These are phyloP conservation scores for Portevinia maculata DNA, from an alignment of 2,888 invertebrate genomes.

Conservation along the genomic window DNA sequence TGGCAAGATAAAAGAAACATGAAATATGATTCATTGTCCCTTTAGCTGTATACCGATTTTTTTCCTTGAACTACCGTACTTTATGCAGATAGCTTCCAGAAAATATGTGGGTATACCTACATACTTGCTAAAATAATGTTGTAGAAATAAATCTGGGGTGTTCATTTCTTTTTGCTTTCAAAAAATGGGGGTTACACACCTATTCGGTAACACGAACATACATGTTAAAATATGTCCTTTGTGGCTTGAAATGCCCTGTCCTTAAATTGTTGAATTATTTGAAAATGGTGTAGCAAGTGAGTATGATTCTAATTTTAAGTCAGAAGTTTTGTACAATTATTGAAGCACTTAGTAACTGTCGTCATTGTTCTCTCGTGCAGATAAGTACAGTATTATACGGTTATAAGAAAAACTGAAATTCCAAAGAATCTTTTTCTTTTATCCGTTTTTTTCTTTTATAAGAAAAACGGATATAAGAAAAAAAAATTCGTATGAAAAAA, in stretches of 20 bases:
- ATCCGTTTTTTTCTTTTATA: no score
- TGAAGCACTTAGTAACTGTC: no score
- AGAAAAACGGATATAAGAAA: no score
- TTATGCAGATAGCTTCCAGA: not conserved
- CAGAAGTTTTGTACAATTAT: no score
- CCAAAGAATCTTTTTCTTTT: no score
- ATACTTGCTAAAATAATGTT: not conserved
- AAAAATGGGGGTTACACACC: not conserved
- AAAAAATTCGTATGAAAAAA: no score
- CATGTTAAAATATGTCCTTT: not conserved
- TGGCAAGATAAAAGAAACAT: not conserved
- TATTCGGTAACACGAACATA: not conserved
- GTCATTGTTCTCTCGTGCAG: no score
- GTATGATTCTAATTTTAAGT: no score
- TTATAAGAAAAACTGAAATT: no score
- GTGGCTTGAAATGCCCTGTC: not conserved
- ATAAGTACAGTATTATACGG: no score
- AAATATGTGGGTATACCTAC: not conserved
- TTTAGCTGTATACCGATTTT: not conserved
- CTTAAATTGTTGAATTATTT: not conserved
- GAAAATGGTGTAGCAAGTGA: not conserved
- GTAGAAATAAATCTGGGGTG: not conserved
- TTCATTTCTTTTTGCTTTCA: conserved; percentile 21
- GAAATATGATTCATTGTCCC: conserved; percentile 36
- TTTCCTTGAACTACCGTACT: not conserved